phyloP scores from a whole-genome alignment of 2,797 vertebrate genomes.

The Tamandua tetradactyla region DNA sequence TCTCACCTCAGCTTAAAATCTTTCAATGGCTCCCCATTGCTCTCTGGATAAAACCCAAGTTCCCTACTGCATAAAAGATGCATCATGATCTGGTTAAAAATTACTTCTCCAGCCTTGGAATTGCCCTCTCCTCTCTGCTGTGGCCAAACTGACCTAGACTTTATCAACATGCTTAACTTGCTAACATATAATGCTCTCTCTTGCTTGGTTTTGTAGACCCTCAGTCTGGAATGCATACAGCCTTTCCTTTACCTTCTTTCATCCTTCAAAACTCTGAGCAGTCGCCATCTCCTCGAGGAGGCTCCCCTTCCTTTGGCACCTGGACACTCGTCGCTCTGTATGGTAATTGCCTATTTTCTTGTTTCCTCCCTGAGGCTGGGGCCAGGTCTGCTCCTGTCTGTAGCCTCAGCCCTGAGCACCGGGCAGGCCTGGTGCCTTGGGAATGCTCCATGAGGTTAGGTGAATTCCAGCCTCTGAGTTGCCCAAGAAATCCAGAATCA shows the following conservation, averaged over 20 bases:
- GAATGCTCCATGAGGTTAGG: not conserved
- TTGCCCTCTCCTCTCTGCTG: not conserved
- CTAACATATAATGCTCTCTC: not conserved
- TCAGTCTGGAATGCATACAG: not conserved
- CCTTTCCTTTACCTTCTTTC: not conserved
- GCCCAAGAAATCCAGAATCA: not conserved
- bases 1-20: not conserved
- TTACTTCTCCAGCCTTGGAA: not conserved
- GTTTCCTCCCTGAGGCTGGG: not conserved
- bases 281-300: not conserved
- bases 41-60: constrained; percentile 34
- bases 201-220: not conserved
- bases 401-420: not conserved
- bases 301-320: not conserved
- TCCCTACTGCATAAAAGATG: not conserved
- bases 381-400: not conserved
- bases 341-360: not conserved
- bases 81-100: not conserved
- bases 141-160: not conserved
- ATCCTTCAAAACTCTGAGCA: not conserved
- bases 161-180: not conserved
- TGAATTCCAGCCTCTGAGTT: not conserved
- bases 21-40: not conserved
- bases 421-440: not conserved
- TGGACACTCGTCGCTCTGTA: not conserved